A percentile compares a stretch with the other conserved stretches of the same genome.
Evolutionary conservation across 2,888 invertebrate species (phyloP).

Genomic region (Athalia cordata): DNA sequence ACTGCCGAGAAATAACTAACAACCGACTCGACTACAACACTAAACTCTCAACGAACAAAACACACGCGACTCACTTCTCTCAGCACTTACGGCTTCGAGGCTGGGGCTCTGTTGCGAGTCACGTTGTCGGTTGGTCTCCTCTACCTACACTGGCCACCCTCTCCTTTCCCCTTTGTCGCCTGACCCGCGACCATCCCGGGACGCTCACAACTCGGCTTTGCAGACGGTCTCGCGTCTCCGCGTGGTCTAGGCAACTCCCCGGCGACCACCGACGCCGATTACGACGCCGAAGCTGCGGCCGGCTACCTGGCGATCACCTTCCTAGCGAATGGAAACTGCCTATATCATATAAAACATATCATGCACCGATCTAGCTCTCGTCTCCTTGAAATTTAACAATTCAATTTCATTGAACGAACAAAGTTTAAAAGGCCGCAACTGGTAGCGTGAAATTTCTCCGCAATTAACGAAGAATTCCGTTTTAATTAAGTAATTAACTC

Average conservation of each 20-base stretch:
- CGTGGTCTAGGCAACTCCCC: slow-evolving; percentile 29
- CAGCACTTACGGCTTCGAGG: slow-evolving; percentile 35
- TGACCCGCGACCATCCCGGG: background rate
- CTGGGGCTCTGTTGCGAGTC: background rate
- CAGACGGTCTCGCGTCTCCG: slow-evolving; percentile 40
- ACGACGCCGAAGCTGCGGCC: background rate
- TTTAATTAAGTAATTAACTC: slow-evolving; percentile 19
- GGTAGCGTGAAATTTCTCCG: slow-evolving; percentile 27
- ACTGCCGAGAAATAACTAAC: slow-evolving; percentile 73
- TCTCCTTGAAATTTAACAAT: background rate
- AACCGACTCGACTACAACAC: slow-evolving; percentile 22
- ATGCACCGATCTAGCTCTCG: too few relatives aligned
- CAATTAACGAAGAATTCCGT: slow-evolving; percentile 21
- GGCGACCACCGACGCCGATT: background rate
- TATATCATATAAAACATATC: too few relatives aligned
- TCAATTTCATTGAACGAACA: slow-evolving; percentile 10
- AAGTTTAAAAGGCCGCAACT: background rate
- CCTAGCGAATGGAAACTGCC: too few relatives aligned
- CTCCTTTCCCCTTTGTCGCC: background rate
- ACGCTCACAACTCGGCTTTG: background rate
- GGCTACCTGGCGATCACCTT: slow-evolving; percentile 3
- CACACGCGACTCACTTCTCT: slow-evolving; percentile 47
- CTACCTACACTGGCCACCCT: background rate
- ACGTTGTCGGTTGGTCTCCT: background rate
- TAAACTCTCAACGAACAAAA: slow-evolving; percentile 45